These are phyloP conservation scores for Rhagium mordax DNA, from an alignment of 2,888 invertebrate species.

Conservation along the genomic window DNA sequence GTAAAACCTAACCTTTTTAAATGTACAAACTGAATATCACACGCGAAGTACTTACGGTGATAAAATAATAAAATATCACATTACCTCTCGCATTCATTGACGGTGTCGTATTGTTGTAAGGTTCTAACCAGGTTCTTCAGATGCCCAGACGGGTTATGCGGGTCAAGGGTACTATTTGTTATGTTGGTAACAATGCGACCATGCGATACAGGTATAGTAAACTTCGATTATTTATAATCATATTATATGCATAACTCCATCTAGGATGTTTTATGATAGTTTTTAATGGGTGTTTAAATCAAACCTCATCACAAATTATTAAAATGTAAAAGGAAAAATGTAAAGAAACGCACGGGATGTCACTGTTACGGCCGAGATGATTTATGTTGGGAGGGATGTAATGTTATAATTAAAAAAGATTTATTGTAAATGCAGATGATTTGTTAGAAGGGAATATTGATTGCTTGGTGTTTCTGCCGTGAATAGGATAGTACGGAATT, in stretches of 20 bases:
- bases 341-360: constrained; percentile 3
- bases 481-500: too few species aligned
- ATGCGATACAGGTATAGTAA: constrained; percentile 51
- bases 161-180: constrained; percentile 60
- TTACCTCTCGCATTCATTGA: constrained; percentile 32
- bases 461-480: background rate
- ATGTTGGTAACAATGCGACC: constrained; percentile 59
- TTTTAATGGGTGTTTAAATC: constrained; percentile 29
- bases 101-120: constrained; percentile 29
- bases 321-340: constrained; percentile 21
- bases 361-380: constrained; percentile 13
- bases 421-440: background rate
- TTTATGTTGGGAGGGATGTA: constrained; percentile 10
- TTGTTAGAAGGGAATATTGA: background rate
- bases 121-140: constrained; percentile 46
- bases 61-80: constrained; percentile 46
- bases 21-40: constrained; percentile 8
- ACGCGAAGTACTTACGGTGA: constrained; percentile 39
- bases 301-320: constrained; percentile 32
- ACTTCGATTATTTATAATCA: constrained; percentile 55
- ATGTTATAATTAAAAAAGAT: constrained; percentile 25
- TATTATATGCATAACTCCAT: constrained; percentile 44
- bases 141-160: constrained; percentile 57
- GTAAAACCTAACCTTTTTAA: constrained; percentile 5
- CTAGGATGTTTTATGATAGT: constrained; percentile 43